Conservation (phyloP, 2,888 invertebrate genomes). For the Lepidochitona cinerea region DNA sequence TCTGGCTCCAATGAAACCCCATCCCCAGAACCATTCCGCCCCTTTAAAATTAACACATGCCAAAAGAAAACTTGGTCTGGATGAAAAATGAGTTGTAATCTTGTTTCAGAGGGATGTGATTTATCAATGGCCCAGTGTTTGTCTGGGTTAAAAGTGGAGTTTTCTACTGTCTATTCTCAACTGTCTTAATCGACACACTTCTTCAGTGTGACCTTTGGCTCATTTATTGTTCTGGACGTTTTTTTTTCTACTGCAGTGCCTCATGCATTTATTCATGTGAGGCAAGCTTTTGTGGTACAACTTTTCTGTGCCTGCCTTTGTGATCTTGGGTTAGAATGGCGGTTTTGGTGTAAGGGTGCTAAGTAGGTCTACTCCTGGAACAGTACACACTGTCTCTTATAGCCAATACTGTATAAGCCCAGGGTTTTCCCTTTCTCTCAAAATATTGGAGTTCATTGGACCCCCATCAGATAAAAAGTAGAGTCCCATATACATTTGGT, state of each 20-base stretch:
- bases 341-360: not conserved
- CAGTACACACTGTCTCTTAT: not conserved
- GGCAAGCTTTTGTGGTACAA: not conserved
- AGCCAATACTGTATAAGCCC: not conserved
- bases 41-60: too few species aligned
- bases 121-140: not conserved
- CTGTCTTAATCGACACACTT: not conserved
- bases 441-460: too few species aligned
- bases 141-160: too few species aligned
- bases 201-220: not conserved
- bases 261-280: not conserved
- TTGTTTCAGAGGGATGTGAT: not conserved
- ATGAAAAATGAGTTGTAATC: not conserved
- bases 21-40: too few species aligned
- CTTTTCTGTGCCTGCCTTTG: too few species aligned
- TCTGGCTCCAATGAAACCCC: too few species aligned
- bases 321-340: too few species aligned
- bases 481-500: too few species aligned
- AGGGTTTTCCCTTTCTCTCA: not conserved
- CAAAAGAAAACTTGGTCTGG: too few species aligned
- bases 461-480: too few species aligned
- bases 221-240: not conserved
- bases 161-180: too few species aligned
- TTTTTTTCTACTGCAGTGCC: not conserved
- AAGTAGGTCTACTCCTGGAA: not conserved